Evolutionary conservation across 2,113 vertebrate genomes (phyloP).

Genomic region (Bettongia penicillata): DNA sequence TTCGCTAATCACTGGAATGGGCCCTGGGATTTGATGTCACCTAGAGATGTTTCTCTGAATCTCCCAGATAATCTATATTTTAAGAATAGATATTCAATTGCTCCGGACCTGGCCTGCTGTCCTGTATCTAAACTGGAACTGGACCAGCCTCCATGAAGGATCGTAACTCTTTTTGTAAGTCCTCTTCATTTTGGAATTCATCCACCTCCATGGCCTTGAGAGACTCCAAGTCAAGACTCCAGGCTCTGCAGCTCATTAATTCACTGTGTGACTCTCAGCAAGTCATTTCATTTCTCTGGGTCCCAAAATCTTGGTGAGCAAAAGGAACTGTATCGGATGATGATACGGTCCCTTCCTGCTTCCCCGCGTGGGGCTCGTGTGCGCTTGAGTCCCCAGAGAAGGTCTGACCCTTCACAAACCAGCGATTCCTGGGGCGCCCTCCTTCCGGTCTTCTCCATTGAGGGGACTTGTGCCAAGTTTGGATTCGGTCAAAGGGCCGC

Average conservation of each 20-base stretch:
- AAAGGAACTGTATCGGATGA: background rate
- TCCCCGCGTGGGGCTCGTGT: background rate
- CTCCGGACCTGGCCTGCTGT: background rate
- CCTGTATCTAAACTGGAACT: background rate
- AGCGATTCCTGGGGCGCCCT: background rate
- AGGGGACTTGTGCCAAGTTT: too few species aligned
- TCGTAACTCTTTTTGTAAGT: background rate
- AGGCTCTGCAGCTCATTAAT: background rate
- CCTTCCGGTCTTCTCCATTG: background rate
- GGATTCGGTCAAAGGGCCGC: too few species aligned
- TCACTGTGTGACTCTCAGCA: background rate
- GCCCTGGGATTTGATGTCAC: background rate
- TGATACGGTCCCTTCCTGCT: background rate
- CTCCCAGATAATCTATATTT: background rate
- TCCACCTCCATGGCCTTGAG: background rate
- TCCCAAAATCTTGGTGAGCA: background rate
- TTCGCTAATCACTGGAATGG: background rate
- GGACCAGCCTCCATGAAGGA: background rate
- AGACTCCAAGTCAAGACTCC: background rate
- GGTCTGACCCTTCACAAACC: background rate
- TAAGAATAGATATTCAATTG: background rate
- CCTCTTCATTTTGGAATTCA: background rate
- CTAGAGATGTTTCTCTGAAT: background rate
- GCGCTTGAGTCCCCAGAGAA: background rate
- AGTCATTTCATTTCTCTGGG: background rate